Base-by-base conservation (phyloP, 2,888 invertebrate species). In the Lithodes maja region DNA sequence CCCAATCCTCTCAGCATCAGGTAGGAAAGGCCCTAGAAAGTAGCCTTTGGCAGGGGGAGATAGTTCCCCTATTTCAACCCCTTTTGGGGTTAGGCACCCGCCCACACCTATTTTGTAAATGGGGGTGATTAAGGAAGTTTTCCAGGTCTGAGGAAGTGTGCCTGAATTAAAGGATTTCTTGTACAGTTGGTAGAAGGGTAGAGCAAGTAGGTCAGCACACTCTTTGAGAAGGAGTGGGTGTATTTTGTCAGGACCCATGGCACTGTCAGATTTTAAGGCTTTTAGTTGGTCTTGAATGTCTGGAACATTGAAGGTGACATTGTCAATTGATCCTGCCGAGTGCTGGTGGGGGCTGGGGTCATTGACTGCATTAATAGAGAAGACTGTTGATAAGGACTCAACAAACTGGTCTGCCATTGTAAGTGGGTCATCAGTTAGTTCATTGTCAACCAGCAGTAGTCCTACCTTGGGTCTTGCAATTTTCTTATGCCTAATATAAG, bases 321-420 rank as follows among this genome's bases (percentile, higher is more conserved):
- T 2, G 7, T 7, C 7, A 2, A 75, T 17, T 1, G 75, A 75
- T 17, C 9, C 2, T 7, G 9, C 15, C 9, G 15, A 75, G 9
- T 75, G 17, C 49, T 75, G 75, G 75, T 75, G 75, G 17, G 75
- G 75, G 75, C 17, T 75, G 75, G 75, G 3, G 75, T 75, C 17
- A 49, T 75, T 49, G 7, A 49, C 9, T 7, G 49, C 3, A 75
- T 75, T 2, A 15, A n/a, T 49, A 15, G 75, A 15, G 17, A 75
- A 75, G 9, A 75, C 75, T 17, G 49, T n/a, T 75, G 75, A 12
- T n/a, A 75, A 75, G 1, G 75, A 12, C 7, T 12, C 1, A 17
- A 75, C 75, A 75, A 75, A 75, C 17, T 15, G 75, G 2, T 75
- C 17, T 9, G 49, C 75, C 75, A 75, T 75, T 1, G 17, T 33